phyloP scores from a whole-genome alignment of 2,888 invertebrate species.

The Eupithecia tripunctaria region DNA sequence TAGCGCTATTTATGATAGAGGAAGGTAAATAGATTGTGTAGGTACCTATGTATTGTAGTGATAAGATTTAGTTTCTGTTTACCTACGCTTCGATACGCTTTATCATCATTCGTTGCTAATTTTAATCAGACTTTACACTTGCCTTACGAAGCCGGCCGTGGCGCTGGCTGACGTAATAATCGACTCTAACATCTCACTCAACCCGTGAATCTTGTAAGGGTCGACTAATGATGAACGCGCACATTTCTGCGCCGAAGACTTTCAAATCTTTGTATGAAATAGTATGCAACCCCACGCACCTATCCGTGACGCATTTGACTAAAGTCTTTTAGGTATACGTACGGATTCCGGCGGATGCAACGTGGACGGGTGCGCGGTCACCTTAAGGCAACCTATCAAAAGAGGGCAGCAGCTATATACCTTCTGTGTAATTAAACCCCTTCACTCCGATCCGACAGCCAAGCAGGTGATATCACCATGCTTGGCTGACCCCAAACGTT shows the following conservation, averaged over 20 bases:
- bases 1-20: neutral
- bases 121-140: constrained; percentile 9
- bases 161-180: no score
- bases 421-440: neutral
- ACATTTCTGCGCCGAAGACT: no score
- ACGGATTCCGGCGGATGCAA: no score
- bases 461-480: neutral
- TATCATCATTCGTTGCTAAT: constrained; percentile 2
- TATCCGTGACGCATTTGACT: no score
- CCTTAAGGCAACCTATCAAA: no score
- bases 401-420: neutral
- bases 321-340: no score
- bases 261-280: no score
- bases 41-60: neutral
- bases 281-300: no score
- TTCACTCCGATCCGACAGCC: neutral
- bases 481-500: no score
- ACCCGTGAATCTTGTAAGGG: neutral
- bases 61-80: neutral
- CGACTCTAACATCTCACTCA: no score
- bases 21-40: neutral
- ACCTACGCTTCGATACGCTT: neutral
- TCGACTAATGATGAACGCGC: no score
- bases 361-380: no score
- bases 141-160: neutral